phyloP scores from a whole-genome alignment of 1,140 invertebrate genomes.

The Ooceraea biroi region DNA sequence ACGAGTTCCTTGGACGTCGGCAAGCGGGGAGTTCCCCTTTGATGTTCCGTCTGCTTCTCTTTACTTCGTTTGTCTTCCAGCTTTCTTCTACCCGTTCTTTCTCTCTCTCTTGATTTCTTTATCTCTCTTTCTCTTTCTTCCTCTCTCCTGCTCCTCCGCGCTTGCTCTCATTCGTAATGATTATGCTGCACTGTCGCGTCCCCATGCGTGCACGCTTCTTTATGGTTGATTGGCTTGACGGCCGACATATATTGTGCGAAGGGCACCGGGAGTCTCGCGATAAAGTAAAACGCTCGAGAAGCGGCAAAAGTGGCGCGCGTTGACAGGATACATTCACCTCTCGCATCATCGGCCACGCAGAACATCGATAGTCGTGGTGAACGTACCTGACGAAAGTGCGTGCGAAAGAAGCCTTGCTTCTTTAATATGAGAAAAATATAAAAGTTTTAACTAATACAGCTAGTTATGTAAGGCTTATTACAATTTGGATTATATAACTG shows the following conservation, averaged over 20 bases:
- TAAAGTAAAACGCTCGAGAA: constrained; percentile 36
- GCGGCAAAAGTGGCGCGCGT: neutral
- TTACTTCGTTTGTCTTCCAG: constrained; percentile 26
- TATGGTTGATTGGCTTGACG: constrained; percentile 62
- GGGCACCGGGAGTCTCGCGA: constrained; percentile 33
- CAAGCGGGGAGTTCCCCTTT: constrained; percentile 45
- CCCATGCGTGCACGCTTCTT: constrained; percentile 46
- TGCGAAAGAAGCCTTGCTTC: neutral
- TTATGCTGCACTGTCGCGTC: constrained; percentile 47
- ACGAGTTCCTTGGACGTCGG: constrained; percentile 28
- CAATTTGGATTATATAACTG: neutral
- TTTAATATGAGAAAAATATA: neutral
- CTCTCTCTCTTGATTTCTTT: constrained; percentile 12
- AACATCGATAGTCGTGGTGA: neutral
- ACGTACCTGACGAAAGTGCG: neutral
- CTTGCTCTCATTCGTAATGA: constrained; percentile 60
- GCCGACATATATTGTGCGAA: constrained; percentile 61
- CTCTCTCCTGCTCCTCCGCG: constrained; percentile 41
- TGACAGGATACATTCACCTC: neutral
- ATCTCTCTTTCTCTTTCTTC: constrained; percentile 44
- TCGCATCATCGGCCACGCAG: neutral
- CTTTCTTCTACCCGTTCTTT: constrained; percentile 32
- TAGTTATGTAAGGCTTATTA: neutral
- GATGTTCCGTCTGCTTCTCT: constrained; percentile 49
- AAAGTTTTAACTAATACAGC: neutral